Percentiles rank a stretch among this genome's conserved stretches.
Conservation (phyloP, 2,113 vertebrate genomes). For the Lathamus discolor region DNA sequence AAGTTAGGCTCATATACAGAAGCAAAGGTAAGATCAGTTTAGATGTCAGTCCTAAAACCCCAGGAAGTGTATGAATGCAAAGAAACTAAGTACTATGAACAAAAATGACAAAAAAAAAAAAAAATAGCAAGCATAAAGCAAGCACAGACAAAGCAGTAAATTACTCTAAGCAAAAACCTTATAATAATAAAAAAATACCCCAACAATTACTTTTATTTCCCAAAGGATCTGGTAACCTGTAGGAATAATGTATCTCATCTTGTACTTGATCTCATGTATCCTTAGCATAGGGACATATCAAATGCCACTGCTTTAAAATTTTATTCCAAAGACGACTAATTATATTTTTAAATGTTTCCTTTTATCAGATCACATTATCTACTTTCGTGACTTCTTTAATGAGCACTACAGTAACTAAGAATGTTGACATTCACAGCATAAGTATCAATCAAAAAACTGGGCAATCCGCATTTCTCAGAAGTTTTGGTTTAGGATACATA, state of each 20-base stretch:
- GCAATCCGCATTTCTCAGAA: background rate
- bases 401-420: background rate
- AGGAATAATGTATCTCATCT: background rate
- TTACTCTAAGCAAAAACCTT: background rate
- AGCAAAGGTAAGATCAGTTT: background rate
- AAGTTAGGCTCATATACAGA: background rate
- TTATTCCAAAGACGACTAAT: background rate
- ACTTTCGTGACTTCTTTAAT: background rate
- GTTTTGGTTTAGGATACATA: background rate
- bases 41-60: background rate
- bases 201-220: background rate
- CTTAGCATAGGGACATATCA: background rate
- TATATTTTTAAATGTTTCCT: background rate
- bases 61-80: background rate
- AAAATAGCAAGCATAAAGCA: background rate
- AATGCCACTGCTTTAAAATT: background rate
- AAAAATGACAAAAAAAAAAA: background rate
- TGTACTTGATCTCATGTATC: fast-evolving
- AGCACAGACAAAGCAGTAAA: background rate
- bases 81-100: background rate
- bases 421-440: background rate
- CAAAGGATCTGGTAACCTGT: background rate
- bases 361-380: background rate
- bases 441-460: background rate
- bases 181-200: background rate